Evolutionary conservation across 1,140 invertebrate genomes (phyloP), one percentile per base, ranked within the genome.

Genomic region (Bombus terrestris): DNA sequence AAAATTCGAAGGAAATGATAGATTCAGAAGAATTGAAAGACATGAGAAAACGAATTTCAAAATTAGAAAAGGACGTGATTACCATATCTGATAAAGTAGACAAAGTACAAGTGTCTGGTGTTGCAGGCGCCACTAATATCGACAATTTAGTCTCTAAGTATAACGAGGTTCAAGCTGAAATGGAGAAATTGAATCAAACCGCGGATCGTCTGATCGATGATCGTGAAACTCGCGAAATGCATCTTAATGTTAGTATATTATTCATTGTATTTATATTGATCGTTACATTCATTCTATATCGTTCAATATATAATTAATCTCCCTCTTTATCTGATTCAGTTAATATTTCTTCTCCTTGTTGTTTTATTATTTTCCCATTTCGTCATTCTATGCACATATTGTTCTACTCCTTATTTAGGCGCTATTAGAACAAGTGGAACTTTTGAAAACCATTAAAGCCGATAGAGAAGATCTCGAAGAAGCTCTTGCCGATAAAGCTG

Each of bases 401-500:
- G 6, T 35, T 35, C 35, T 2, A 25, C 77, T 68, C 5, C 10
- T 18, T 25, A n/a, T 71, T 35, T 72, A 96, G 96, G 93, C 93
- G 28, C 83, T 96, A 9, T 82, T 95, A 57, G 96, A 96, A 87
- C 95, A 96, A 93, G 94, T 96, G 62, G 96, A 96, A 85, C 66
- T 96, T 37, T 72, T 96, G 62, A 96, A 96, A 89, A 95, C 92
- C 3, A 76, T 92, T 0, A 97, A 97, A 94, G 96, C 97, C 35
- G 96, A 97, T 87, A 96, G 96, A 82, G 96, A 96, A 88, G 97
- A 97, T 89, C 94, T 97, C 86, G 96, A 97, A 73, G 96, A 97
- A 76, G 96, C 96, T 2, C 94, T 97, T 84, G 96, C 97, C 1
- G 96, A 97, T 37, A 97, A 97, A 93, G 97, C 97, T 0, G 97